A percentile compares a stretch with the other conserved stretches of the same genome.
phyloP scores from a whole-genome alignment of 2,113 vertebrate species.

The Clarias gariepinus region DNA sequence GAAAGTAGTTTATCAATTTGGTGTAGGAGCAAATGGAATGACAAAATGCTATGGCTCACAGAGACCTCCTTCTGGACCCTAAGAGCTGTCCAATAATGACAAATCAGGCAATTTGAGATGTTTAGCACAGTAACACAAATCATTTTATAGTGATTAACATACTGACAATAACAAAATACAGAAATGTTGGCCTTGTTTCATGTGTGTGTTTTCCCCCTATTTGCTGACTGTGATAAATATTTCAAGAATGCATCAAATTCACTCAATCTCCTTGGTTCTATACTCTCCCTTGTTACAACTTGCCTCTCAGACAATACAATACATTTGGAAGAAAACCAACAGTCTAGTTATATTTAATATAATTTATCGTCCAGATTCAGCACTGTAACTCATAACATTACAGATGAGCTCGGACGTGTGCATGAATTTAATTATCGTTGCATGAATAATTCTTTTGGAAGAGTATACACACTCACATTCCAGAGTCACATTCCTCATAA shows the following conservation, averaged over 20 bases:
- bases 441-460: background rate
- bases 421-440: background rate
- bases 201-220: background rate
- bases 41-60: background rate
- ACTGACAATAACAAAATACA: background rate
- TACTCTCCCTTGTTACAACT: background rate
- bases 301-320: background rate
- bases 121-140: background rate
- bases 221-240: background rate
- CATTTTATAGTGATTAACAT: background rate
- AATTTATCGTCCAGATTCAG: background rate
- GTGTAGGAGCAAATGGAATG: background rate
- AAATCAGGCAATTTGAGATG: constrained; percentile 5
- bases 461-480: background rate
- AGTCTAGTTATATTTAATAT: background rate
- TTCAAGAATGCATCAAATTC: constrained; percentile 4
- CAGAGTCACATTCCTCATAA: constrained; percentile 17
- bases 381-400: background rate
- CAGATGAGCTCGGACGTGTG: background rate
- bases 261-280: background rate
- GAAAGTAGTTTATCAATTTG: background rate
- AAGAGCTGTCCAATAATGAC: constrained; percentile 9
- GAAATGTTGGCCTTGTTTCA: background rate
- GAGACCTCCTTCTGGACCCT: background rate
- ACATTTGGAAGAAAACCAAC: background rate